phyloP scores from a whole-genome alignment of 2,113 vertebrate genomes.

The Sigmodon hispidus region DNA sequence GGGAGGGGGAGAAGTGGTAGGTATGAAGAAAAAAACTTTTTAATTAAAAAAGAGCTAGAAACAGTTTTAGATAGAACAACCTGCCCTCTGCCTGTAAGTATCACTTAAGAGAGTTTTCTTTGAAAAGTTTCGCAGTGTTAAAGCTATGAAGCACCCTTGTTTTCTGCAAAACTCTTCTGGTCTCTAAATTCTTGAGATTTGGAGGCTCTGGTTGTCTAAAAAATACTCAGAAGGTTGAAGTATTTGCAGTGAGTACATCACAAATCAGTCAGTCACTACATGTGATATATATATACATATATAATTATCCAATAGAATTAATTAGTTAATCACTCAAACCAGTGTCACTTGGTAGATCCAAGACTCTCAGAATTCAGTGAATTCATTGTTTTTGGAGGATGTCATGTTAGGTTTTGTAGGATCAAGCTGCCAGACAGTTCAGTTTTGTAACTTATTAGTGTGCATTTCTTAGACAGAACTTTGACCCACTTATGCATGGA shows the following conservation, averaged over 20 bases:
- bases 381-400: neutral
- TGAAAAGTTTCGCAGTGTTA: neutral
- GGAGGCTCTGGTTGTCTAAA: neutral
- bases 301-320: no score
- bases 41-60: no score
- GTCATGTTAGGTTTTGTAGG: neutral
- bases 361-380: neutral
- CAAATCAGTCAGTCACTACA: neutral
- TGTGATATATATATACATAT: no score
- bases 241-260: neutral
- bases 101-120: neutral
- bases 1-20: no score
- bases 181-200: neutral
- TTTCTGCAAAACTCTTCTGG: neutral
- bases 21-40: no score
- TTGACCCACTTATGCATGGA: neutral
- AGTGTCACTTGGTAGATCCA: neutral
- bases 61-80: neutral
- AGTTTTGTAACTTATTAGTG: conserved; percentile 25
- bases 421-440: neutral
- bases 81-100: neutral
- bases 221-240: conserved; percentile 1
- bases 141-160: neutral
- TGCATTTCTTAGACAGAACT: neutral
- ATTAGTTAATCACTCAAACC: neutral